Base-by-base conservation (phyloP, 1,140 invertebrate species). In the Zaprionus davidi region DNA sequence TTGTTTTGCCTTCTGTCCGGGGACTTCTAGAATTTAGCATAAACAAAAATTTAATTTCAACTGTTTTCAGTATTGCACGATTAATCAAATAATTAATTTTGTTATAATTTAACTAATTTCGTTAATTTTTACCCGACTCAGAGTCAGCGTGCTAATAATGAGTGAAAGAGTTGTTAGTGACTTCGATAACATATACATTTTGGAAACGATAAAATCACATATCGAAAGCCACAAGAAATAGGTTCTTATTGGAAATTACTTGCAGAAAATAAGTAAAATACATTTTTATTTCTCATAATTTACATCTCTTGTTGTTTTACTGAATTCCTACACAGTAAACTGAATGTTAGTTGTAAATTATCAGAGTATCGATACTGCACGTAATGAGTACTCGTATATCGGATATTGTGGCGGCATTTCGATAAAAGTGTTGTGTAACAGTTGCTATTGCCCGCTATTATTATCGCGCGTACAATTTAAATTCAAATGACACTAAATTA, bases 91-190 rank as follows among this genome's bases (percentile, higher is more conserved):
- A 7, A 11, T 22, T 51, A 22, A 51, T 24, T 51, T 51, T 51
- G 46, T 11, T 11, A 51, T 13, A 20, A 24, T 51, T 4, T 24
- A 5, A 13, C 22, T 24, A 24, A 13, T 46, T 24, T 49, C 63
- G 57, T n/a, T 15, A 70, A 75, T 75, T 75, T 75, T 64, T 68
- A 75, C 59, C 59, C 72, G 72, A 71, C 72, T 46, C n/a, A 63
- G 34, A 59, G 41, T 38, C 38, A 76, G 69, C 74, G 69, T 76
- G 72, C 68, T 51, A 57, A 28, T 49, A 75, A 41, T 68, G 31
- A 73, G 51, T 9, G 64, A 68, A 44, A 60, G 58, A 70, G n/a
- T 22, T 51, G 11, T 51, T 51, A 51, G 63, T 46, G 15, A 58
- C 12, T 49, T 66, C 49, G 63, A 73, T 53, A 5, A 11, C 36